Evolutionary conservation across 2,113 vertebrate genomes (phyloP).

Genomic region (Salvelinus alpinus): DNA sequence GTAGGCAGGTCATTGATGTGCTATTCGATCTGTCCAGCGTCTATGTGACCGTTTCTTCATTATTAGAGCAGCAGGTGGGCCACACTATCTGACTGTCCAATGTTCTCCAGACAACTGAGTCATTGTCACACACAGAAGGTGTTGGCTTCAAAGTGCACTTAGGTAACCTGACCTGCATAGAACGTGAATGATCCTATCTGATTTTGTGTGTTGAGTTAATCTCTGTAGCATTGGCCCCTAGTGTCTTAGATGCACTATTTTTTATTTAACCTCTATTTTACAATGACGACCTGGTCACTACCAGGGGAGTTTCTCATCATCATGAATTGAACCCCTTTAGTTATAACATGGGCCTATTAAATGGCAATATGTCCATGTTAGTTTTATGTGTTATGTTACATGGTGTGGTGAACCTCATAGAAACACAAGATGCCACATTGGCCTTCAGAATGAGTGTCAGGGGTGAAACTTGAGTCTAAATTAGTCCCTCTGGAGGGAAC

Average conservation of each 20-base stretch:
- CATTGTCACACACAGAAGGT: no score
- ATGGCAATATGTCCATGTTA: no score
- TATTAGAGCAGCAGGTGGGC: slow-evolving; percentile 53
- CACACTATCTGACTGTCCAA: neutral
- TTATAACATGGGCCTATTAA: no score
- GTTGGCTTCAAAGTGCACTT: no score
- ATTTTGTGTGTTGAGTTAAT: no score
- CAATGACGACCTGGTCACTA: no score
- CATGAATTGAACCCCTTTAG: no score
- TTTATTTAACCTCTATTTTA: no score
- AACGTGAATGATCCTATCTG: neutral
- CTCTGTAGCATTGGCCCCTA: no score
- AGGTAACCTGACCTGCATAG: neutral
- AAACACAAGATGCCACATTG: neutral
- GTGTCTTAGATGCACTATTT: no score
- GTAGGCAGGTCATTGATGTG: slow-evolving; percentile 44
- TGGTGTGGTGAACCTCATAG: neutral
- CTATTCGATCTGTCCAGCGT: slow-evolving; percentile 27
- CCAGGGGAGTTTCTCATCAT: no score
- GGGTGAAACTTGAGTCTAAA: slow-evolving; percentile 55
- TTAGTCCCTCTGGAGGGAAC: slow-evolving; percentile 51
- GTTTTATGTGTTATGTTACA: neutral
- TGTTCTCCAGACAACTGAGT: no score
- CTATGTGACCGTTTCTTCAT: slow-evolving; percentile 39
- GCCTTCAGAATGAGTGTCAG: slow-evolving; percentile 35